phyloP scores from a whole-genome alignment of 1,140 invertebrate genomes.

The Zaprionus taronus region DNA sequence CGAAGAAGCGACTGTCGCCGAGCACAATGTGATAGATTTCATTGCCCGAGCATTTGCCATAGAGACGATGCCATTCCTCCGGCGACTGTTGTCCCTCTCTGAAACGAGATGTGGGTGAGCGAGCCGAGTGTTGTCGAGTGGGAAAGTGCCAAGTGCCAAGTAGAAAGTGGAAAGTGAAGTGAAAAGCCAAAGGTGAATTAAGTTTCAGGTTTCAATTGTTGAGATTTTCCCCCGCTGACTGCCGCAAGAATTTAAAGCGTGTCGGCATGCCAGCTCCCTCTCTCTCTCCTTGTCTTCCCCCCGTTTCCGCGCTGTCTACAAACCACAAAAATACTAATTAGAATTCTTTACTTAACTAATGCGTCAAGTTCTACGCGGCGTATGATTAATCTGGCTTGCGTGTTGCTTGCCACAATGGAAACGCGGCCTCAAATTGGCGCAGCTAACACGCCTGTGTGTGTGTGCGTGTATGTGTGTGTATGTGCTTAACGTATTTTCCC shows the following conservation, averaged over 20 bases:
- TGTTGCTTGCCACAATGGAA: constrained; percentile 17
- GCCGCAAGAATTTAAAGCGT: constrained; percentile 19
- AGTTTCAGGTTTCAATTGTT: constrained; percentile 30
- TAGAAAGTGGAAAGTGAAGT: constrained; percentile 11
- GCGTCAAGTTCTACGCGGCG: constrained; percentile 48
- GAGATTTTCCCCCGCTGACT: constrained; percentile 8
- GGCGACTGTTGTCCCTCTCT: constrained; percentile 98
- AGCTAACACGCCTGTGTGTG: constrained; percentile 6
- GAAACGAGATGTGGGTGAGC: constrained; percentile 25
- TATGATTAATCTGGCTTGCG: constrained; percentile 52
- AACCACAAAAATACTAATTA: constrained; percentile 33
- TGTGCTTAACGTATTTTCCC: constrained; percentile 10
- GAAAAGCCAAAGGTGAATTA: constrained; percentile 26
- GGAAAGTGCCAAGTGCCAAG: not conserved
- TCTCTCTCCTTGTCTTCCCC: not conserved
- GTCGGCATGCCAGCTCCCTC: not conserved
- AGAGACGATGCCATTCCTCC: constrained; percentile 98
- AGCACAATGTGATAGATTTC: constrained; percentile 99
- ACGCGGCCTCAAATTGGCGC: constrained; percentile 17
- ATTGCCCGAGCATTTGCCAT: constrained; percentile 98
- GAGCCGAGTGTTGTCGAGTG: not conserved
- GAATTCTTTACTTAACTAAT: constrained; percentile 45
- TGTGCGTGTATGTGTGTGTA: constrained; percentile 9
- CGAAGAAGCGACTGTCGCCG: constrained; percentile 97
- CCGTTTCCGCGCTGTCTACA: not conserved